Evolutionary conservation across 1,140 invertebrate species (phyloP).

Genomic region (Bombus polaris): DNA sequence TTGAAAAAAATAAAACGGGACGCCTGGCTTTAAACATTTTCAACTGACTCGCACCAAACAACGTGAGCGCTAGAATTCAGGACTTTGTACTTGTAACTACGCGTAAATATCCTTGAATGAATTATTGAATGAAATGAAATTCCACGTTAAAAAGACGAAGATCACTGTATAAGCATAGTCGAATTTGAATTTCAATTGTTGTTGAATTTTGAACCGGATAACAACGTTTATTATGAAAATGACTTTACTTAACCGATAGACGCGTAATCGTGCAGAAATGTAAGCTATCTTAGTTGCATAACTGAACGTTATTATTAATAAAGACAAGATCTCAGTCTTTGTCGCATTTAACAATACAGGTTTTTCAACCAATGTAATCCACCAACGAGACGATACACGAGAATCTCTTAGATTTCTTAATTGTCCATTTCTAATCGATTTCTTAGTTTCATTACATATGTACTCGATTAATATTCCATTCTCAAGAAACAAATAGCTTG

Average conservation of each 20-base stretch:
- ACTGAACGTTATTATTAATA: neutral
- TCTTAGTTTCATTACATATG: too few species aligned
- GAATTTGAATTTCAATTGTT: neutral
- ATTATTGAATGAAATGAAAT: conserved; percentile 5
- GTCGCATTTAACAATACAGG: too few species aligned
- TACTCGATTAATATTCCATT: too few species aligned
- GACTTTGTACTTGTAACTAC: conserved; percentile 18
- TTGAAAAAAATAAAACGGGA: neutral
- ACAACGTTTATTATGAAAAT: neutral
- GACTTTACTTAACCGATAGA: neutral
- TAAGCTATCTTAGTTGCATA: conserved; percentile 4
- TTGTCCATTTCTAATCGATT: too few species aligned
- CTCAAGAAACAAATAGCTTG: too few species aligned
- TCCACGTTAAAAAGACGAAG: neutral
- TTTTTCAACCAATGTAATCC: too few species aligned
- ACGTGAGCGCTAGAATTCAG: neutral
- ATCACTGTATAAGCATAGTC: neutral
- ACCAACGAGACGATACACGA: too few species aligned
- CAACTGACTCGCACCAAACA: neutral
- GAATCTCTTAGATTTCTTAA: too few species aligned
- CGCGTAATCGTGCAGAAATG: neutral
- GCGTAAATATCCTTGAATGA: neutral
- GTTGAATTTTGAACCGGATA: too few species aligned
- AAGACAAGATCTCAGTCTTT: neutral
- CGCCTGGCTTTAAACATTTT: neutral